Evolutionary conservation across 2,888 invertebrate species (phyloP).

Genomic region (Apotomis capreana): DNA sequence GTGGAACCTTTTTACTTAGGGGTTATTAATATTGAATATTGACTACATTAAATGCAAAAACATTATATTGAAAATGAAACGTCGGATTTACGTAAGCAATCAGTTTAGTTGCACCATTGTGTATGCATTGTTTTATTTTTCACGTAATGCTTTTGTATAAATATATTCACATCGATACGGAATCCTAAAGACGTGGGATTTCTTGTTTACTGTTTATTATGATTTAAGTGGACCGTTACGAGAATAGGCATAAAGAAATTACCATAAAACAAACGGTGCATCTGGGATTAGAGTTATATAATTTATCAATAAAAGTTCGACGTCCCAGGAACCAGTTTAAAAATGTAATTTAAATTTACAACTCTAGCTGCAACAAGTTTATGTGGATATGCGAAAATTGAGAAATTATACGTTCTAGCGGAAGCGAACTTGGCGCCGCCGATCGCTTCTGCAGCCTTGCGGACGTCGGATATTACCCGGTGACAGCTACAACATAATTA

Average conservation of each 20-base stretch:
- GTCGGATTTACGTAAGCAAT: too few species aligned
- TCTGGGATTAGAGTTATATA: conserved; percentile 45
- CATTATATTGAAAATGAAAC: too few species aligned
- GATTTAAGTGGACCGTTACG: conserved; percentile 35
- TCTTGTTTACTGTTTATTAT: conserved; percentile 10
- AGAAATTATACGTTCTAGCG: conserved; percentile 32
- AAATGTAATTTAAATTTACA: conserved; percentile 42
- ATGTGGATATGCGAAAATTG: conserved; percentile 35
- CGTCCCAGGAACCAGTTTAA: conserved; percentile 57
- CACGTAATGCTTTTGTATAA: neutral
- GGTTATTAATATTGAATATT: too few species aligned
- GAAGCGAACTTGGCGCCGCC: conserved; percentile 16
- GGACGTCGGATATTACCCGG: conserved; percentile 16
- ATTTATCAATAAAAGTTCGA: conserved; percentile 59
- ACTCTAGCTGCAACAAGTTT: conserved; percentile 33
- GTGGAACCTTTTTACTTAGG: neutral
- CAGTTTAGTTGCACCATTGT: neutral
- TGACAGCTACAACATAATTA: conserved; percentile 16
- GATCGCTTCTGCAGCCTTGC: conserved; percentile 1
- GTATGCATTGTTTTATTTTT: neutral
- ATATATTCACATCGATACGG: neutral
- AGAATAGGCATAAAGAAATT: conserved; percentile 34
- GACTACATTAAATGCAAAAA: too few species aligned
- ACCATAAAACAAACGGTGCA: conserved; percentile 46
- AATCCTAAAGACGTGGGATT: conserved; percentile 2